A percentile compares a stretch with the other conserved stretches of the same genome.
These are phyloP conservation scores for Meteorus cinctellus DNA, from an alignment of 2,888 invertebrate species.

Conservation along the genomic window DNA sequence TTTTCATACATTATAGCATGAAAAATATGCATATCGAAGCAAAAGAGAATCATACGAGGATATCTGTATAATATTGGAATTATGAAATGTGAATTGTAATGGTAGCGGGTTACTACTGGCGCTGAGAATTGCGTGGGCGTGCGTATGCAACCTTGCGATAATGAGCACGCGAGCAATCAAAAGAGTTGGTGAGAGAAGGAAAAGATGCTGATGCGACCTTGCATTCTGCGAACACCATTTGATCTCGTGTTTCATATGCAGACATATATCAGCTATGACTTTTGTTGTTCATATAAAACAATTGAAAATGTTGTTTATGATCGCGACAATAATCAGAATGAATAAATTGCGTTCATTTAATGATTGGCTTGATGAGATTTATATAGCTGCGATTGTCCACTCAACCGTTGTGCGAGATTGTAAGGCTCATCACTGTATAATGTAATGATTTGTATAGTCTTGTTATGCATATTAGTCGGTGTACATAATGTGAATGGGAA, in stretches of 20 bases:
- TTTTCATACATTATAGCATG: neutral
- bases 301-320: neutral
- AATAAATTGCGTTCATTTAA: neutral
- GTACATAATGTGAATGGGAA: conserved; percentile 62
- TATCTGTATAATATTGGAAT: neutral
- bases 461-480: conserved; percentile 60
- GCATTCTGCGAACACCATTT: neutral
- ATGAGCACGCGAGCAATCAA: conserved; percentile 5
- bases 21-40: neutral
- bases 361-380: neutral
- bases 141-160: conserved; percentile 1
- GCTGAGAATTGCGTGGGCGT: neutral
- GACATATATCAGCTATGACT: neutral
- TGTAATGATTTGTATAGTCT: conserved; percentile 58
- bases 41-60: too few species aligned
- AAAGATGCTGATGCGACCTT: neutral
- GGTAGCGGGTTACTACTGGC: neutral
- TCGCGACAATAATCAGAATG: neutral
- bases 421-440: conserved; percentile 44
- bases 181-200: neutral
- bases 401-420: conserved; percentile 47
- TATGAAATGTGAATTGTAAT: neutral
- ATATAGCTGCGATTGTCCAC: conserved; percentile 24
- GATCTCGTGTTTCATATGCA: neutral
- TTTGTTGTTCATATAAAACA: neutral